phyloP scores from a whole-genome alignment of 1,140 invertebrate genomes.

The Grapholita molesta region DNA sequence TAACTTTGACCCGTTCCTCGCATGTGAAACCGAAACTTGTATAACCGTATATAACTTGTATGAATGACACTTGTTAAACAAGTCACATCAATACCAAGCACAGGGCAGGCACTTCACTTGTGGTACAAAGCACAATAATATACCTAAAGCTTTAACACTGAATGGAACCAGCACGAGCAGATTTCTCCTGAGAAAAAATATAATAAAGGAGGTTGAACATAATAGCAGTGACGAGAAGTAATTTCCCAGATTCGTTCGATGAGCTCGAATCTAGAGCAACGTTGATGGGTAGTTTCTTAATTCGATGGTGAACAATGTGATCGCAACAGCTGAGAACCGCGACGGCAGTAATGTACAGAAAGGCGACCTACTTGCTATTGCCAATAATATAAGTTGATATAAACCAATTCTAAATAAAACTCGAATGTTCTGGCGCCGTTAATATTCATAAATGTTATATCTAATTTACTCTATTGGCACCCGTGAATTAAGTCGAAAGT shows the following conservation, averaged over 20 bases:
- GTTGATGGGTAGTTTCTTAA: constrained; percentile 40
- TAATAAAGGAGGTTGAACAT: constrained; percentile 51
- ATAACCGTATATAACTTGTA: no score
- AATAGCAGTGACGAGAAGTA: constrained; percentile 48
- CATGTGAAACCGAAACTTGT: no score
- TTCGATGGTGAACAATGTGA: constrained; percentile 43
- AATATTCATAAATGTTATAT: not conserved
- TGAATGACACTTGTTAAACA: no score
- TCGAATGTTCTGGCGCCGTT: not conserved
- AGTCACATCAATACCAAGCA: no score
- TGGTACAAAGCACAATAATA: not conserved
- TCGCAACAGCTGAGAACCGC: constrained; percentile 31
- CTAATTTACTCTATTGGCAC: not conserved
- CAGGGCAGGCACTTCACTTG: not conserved
- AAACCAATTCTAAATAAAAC: not conserved
- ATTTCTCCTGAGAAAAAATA: constrained; percentile 58
- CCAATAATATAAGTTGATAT: constrained; percentile 17
- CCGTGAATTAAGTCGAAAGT: not conserved
- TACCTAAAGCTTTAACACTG: constrained; percentile 18
- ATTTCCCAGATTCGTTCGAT: constrained; percentile 59
- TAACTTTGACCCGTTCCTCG: no score
- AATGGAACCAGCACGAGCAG: constrained; percentile 43
- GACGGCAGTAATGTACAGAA: constrained; percentile 36
- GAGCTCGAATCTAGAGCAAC: constrained; percentile 50
- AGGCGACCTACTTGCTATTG: constrained; percentile 36